These are phyloP conservation scores for Incurvaria masculella DNA, from an alignment of 2,888 invertebrate genomes.

Conservation along the genomic window DNA sequence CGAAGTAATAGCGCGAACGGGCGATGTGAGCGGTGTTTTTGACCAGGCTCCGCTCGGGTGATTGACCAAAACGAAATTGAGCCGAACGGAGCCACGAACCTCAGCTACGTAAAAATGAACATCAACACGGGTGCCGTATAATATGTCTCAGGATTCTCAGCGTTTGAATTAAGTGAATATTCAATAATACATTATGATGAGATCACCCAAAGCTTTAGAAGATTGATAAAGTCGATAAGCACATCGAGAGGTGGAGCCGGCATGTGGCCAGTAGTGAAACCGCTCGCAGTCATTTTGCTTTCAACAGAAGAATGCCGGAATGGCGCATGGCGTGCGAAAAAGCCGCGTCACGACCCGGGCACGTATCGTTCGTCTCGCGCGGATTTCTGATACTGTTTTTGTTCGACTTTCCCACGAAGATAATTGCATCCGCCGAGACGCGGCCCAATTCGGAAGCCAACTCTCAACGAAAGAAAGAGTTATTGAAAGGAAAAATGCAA, in stretches of 20 bases:
- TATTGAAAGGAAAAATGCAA: neutral
- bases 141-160: no score
- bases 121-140: no score
- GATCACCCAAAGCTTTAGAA: no score
- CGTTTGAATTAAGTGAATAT: no score
- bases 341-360: neutral
- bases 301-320: neutral
- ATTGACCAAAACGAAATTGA: no score
- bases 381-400: neutral
- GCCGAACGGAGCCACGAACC: no score
- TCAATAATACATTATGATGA: no score
- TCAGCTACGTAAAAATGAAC: no score
- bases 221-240: no score
- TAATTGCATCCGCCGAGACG: neutral
- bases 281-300: neutral
- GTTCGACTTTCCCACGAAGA: neutral
- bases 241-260: neutral
- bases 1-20: no score
- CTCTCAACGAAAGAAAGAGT: neutral
- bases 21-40: no score
- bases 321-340: neutral
- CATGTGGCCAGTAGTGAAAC: neutral
- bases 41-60: no score
- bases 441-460: neutral
- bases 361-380: neutral